A percentile compares a stretch with the other conserved stretches of the same genome.
These are phyloP conservation scores for Acarapis woodi DNA, from an alignment of 1,140 invertebrate genomes.

Conservation along the genomic window DNA sequence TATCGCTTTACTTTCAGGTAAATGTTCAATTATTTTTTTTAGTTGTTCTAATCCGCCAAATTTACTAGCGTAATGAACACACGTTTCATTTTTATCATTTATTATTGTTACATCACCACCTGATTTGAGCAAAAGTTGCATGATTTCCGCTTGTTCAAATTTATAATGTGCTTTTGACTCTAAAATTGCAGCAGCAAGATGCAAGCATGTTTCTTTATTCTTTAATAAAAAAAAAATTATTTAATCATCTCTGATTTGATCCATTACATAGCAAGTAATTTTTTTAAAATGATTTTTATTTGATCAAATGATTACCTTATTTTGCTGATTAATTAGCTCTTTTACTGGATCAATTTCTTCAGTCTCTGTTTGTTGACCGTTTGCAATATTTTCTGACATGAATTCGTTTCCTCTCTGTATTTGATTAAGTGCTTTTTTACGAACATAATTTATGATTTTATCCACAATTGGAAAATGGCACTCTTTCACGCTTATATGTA, in stretches of 20 bases:
- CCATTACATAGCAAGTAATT: too few species aligned
- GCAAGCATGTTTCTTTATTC: slow-evolving; percentile 71
- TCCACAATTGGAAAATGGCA: slow-evolving; percentile 7
- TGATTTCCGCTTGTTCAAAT: slow-evolving; percentile 62
- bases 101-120: slow-evolving; percentile 70
- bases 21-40: too few species aligned
- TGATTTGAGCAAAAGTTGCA: slow-evolving; percentile 53
- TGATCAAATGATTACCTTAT: slow-evolving; percentile 3
- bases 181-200: slow-evolving; percentile 29
- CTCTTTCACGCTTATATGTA: slow-evolving; percentile 10
- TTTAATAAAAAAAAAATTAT: too few species aligned
- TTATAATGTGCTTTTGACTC: slow-evolving; percentile 22
- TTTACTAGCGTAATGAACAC: too few species aligned
- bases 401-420: too few species aligned
- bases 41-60: too few species aligned
- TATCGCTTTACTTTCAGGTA: slow-evolving; percentile 39
- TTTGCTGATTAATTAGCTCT: neutral
- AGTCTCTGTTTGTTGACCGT: slow-evolving; percentile 9
- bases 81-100: too few species aligned
- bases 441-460: slow-evolving; percentile 3
- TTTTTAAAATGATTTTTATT: too few species aligned
- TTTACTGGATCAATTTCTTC: slow-evolving; percentile 7
- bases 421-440: too few species aligned
- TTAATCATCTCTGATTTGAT: too few species aligned
- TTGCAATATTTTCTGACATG: slow-evolving; percentile 1